Evolutionary conservation across 2,113 vertebrate species (phyloP), one percentile per base, ranked within the genome.

Genomic region (Malurus cyaneus): DNA sequence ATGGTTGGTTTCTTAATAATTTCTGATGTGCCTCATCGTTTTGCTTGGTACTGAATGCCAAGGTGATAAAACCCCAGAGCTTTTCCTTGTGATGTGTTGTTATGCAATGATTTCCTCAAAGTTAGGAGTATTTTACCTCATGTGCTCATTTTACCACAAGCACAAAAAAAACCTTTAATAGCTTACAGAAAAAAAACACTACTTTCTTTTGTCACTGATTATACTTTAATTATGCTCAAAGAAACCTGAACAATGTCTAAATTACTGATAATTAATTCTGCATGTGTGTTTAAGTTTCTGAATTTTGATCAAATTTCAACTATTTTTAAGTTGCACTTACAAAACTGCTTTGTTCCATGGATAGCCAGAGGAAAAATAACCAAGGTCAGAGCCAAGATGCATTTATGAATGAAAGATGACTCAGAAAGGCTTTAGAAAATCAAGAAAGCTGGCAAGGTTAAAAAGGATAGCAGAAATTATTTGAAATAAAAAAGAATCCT

Each of bases 331-430:
- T 17, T 79, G 46, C 41, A n/a, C 19, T 94, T 81, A 76, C 6
- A 52, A 81, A 92, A 67, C 7, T 5, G 65, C 28, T 96, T 81
- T 86, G 11, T 82, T 91, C 60, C 53, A 62, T 0, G 12, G 26
- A 29, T 23, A 84, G 80, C 14, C 49, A 78, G 31, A 93, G 36
- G 21, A 85, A 89, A 81, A 94, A 87, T 56, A 94, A 89, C 50
- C 46, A 87, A 89, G 66, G 53, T 85, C 92, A 92, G 66, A 93
- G 70, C 49, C 73, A 94, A 87, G 18, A 53, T 67, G 41, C 49
- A 72, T 82, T 91, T 89, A 81, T 79, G 78, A 93, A 96, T 69
- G 79, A 88, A 88, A 74, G 46, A 73, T 69, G 89, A 67, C 41
- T 86, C 59, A 76, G 28, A 77, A 73, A 69, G 39, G 49, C 53